phyloP scores from a whole-genome alignment of 1,140 invertebrate genomes.

The Conopomorpha cramerella region DNA sequence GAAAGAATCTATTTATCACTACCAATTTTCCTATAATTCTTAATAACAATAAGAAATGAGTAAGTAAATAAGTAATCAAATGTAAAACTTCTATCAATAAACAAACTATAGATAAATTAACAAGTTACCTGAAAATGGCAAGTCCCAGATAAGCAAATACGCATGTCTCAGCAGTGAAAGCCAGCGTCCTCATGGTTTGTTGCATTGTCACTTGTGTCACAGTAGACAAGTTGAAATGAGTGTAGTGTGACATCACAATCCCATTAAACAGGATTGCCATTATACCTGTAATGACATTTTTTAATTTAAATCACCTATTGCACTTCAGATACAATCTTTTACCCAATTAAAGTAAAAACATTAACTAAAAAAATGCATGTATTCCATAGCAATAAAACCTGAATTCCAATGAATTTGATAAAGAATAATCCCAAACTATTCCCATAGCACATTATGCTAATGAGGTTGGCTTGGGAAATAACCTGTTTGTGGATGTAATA shows the following conservation, averaged over 20 bases:
- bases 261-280: constrained; percentile 99
- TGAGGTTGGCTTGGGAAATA: too few relatives aligned
- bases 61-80: background rate
- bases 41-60: background rate
- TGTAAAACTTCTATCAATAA: background rate
- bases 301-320: too few relatives aligned
- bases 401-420: too few relatives aligned
- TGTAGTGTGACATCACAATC: constrained; percentile 99
- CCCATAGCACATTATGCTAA: too few relatives aligned
- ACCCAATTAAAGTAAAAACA: too few relatives aligned
- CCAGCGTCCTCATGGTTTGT: constrained; percentile 95
- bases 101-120: constrained; percentile 68
- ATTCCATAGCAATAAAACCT: too few relatives aligned
- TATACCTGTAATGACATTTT: constrained; percentile 85
- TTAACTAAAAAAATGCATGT: too few relatives aligned
- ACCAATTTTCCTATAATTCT: too few relatives aligned
- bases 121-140: constrained; percentile 89
- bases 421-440: too few relatives aligned
- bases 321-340: too few relatives aligned
- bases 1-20: too few relatives aligned
- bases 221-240: constrained; percentile 97
- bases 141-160: constrained; percentile 99
- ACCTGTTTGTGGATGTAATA: too few relatives aligned
- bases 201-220: constrained; percentile 99
- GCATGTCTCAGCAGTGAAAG: constrained; percentile 98